Evolutionary conservation across 2,888 invertebrate species (phyloP), one percentile per base, ranked within the genome.

Genomic region (Oscheius myriophilus): DNA sequence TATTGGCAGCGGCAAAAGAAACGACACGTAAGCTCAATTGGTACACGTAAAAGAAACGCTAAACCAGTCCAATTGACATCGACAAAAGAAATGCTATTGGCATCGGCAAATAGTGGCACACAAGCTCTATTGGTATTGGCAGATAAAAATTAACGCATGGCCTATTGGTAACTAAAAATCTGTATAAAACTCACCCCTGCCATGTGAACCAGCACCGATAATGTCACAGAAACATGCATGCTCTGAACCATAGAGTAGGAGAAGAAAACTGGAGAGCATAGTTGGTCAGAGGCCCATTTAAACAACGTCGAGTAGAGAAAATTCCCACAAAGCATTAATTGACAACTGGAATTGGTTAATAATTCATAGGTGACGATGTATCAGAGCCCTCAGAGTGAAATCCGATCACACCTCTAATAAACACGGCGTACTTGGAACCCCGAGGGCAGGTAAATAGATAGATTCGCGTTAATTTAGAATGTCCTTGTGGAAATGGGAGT

Each of bases 131-230:
- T n/a, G n/a, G n/a, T n/a, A n/a, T n/a, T n/a, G n/a, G n/a, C n/a
- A n/a, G n/a, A n/a, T n/a, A n/a, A n/a, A n/a, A n/a, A n/a, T n/a
- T n/a, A n/a, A n/a, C n/a, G n/a, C n/a, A n/a, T n/a, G n/a, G n/a
- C n/a, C n/a, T n/a, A n/a, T n/a, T n/a, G n/a, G n/a, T n/a, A n/a
- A n/a, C n/a, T n/a, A n/a, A n/a, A n/a, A n/a, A n/a, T n/a, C n/a
- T n/a, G n/a, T n/a, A n/a, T 14, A 52, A 9, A 42, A 69, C 73
- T 62, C 21, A 77, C 78, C 52, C 81, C 82, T 14, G 79, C 73
- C 82, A 84, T 84, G 58, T 84, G 82, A 9, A 84, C 81, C n/a
- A 84, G 67, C 1, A 82, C 83, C 9, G 82, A 80, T 21, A 84
- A 67, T 1, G 82, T 82, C 11, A 84, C 83, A 1, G 79, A 80